Evolutionary conservation across 2,888 invertebrate species (phyloP).

Genomic region (Meandrusa payeni): DNA sequence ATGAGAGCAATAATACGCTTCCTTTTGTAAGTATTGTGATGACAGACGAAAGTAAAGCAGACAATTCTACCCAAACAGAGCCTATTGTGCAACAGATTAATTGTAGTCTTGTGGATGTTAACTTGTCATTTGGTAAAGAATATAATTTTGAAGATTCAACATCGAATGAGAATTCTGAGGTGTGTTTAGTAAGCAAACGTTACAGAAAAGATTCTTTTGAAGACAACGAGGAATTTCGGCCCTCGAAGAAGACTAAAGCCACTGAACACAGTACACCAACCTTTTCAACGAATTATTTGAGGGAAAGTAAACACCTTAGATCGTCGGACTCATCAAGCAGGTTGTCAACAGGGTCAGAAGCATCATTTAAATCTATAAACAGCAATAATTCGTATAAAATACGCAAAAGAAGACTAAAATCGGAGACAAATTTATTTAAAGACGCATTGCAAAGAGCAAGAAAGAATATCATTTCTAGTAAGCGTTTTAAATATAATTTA

Average conservation of each 20-base stretch:
- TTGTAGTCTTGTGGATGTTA: constrained; percentile 44
- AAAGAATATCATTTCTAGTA: constrained; percentile 41
- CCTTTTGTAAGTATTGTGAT: constrained; percentile 57
- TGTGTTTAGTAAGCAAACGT: constrained; percentile 49
- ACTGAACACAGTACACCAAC: constrained; percentile 50
- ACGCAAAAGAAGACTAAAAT: constrained; percentile 59
- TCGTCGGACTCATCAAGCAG: constrained; percentile 40
- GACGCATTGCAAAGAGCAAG: constrained; percentile 58
- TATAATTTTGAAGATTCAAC: constrained; percentile 44
- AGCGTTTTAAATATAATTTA: too few species aligned
- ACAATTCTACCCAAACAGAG: constrained; percentile 58
- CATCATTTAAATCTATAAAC: constrained; percentile 65
- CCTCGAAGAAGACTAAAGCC: constrained; percentile 60
- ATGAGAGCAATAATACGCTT: constrained; percentile 47
- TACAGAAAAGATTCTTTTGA: constrained; percentile 51
- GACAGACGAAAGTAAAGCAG: constrained; percentile 44
- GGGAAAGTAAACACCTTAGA: constrained; percentile 38
- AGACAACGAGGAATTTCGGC: constrained; percentile 45
- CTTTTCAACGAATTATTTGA: constrained; percentile 41
- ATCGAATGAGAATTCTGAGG: constrained; percentile 49
- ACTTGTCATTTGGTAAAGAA: constrained; percentile 55
- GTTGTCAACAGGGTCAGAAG: constrained; percentile 56
- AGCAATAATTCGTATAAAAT: constrained; percentile 62
- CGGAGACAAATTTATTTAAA: constrained; percentile 58
- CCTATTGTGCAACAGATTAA: constrained; percentile 39